These are phyloP conservation scores for Bos javanicus DNA, from an alignment of 2,113 vertebrate genomes.

Conservation along the genomic window DNA sequence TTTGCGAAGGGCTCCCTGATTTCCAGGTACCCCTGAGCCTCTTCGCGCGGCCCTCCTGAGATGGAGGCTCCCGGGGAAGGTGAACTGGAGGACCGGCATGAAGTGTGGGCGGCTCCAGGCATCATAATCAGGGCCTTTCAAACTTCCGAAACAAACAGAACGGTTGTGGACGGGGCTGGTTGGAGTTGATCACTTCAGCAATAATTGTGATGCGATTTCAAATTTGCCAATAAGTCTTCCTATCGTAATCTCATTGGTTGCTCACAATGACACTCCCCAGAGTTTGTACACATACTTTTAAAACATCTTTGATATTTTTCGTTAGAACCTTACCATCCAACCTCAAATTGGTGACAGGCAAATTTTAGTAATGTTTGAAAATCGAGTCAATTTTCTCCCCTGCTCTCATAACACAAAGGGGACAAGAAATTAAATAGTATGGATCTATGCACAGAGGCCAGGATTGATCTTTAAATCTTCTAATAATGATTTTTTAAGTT, in stretches of 20 bases:
- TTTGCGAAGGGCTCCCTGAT: neutral
- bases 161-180: neutral
- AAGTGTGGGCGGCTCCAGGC: neutral
- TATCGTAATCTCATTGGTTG: neutral
- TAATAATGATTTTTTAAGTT: neutral
- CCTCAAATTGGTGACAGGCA: neutral
- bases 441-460: neutral
- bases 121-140: neutral
- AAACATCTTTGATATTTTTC: neutral
- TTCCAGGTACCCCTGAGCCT: neutral
- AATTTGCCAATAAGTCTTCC: neutral
- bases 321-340: neutral
- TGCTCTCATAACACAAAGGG: neutral
- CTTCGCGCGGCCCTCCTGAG: neutral
- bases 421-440: neutral
- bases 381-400: neutral
- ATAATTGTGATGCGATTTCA: neutral
- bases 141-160: neutral
- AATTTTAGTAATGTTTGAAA: neutral
- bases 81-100: fast-evolving
- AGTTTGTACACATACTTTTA: neutral
- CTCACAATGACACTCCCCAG: neutral
- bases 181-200: neutral
- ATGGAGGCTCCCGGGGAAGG: neutral
- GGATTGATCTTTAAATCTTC: neutral